Percentiles rank a stretch among this genome's conserved stretches.
These are phyloP conservation scores for Augochlora pura DNA, from an alignment of 1,140 invertebrate genomes.

Conservation along the genomic window DNA sequence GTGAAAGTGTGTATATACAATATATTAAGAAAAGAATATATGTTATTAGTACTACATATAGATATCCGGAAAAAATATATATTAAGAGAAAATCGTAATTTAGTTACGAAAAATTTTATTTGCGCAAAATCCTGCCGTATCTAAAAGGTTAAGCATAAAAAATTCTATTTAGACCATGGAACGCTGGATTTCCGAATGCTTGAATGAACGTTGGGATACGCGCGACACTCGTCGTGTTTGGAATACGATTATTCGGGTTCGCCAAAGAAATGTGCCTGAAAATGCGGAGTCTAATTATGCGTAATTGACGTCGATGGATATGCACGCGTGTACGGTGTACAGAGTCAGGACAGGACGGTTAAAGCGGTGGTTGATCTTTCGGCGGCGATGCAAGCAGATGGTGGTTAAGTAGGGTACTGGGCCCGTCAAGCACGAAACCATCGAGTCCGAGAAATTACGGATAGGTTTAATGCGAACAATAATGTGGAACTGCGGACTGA, in stretches of 20 bases:
- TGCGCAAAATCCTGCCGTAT: too few relatives aligned
- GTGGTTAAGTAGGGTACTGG: conserved; percentile 28
- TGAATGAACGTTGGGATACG: too few relatives aligned
- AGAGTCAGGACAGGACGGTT: not conserved
- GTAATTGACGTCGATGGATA: conserved; percentile 22
- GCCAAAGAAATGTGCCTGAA: not conserved
- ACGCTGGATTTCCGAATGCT: too few relatives aligned
- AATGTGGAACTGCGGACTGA: conserved; percentile 15
- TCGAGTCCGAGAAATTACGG: conserved; percentile 41
- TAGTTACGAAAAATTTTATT: too few relatives aligned
- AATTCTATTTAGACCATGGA: too few relatives aligned
- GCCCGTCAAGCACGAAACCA: conserved; percentile 17
- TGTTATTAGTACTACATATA: too few relatives aligned
- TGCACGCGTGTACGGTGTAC: not conserved
- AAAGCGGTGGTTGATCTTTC: conserved; percentile 23
- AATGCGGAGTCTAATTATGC: conserved; percentile 37
- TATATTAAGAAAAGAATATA: too few relatives aligned
- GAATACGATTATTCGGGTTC: not conserved
- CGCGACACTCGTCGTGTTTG: too few relatives aligned
- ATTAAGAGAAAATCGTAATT: too few relatives aligned
- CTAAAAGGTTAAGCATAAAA: too few relatives aligned
- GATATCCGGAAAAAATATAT: too few relatives aligned
- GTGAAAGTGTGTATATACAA: too few relatives aligned
- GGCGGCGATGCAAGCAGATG: conserved; percentile 37
- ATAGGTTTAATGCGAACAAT: conserved; percentile 50